Evolutionary conservation across 1,140 invertebrate genomes (phyloP).

Genomic region (Pinna nobilis): DNA sequence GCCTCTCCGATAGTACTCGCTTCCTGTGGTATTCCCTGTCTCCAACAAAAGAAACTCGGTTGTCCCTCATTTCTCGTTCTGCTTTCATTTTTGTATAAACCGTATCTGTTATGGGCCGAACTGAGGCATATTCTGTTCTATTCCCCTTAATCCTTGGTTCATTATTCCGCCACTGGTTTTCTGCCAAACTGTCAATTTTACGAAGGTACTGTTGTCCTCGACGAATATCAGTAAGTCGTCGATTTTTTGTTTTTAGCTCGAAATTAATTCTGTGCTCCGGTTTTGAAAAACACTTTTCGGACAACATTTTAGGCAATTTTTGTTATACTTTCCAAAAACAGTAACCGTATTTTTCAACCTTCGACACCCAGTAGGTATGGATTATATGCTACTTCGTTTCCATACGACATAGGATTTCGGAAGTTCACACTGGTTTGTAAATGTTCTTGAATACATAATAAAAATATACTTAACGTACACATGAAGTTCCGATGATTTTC

Average conservation of each 20-base stretch:
- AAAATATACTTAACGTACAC: no score
- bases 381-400: no score
- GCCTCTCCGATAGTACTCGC: neutral
- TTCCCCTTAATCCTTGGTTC: neutral
- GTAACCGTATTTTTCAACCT: no score
- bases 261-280: slow-evolving; percentile 12
- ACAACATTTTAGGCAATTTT: slow-evolving; percentile 19
- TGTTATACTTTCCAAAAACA: no score
- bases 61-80: slow-evolving; percentile 7
- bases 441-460: no score
- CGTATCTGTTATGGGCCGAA: slow-evolving; percentile 18
- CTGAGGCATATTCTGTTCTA: slow-evolving; percentile 8
- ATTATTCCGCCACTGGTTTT: slow-evolving; percentile 20
- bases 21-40: neutral
- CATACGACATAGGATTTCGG: no score
- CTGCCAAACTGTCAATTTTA: slow-evolving; percentile 24
- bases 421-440: no score
- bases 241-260: slow-evolving; percentile 10
- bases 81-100: slow-evolving; percentile 4
- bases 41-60: no score
- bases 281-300: slow-evolving; percentile 6
- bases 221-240: slow-evolving; percentile 15
- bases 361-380: no score
- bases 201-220: slow-evolving; percentile 28
- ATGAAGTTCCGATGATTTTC: no score